Percentiles rank a stretch among this genome's conserved stretches.
phyloP scores from a whole-genome alignment of 2,888 invertebrate genomes.

The Dicranocentrus wangi region DNA sequence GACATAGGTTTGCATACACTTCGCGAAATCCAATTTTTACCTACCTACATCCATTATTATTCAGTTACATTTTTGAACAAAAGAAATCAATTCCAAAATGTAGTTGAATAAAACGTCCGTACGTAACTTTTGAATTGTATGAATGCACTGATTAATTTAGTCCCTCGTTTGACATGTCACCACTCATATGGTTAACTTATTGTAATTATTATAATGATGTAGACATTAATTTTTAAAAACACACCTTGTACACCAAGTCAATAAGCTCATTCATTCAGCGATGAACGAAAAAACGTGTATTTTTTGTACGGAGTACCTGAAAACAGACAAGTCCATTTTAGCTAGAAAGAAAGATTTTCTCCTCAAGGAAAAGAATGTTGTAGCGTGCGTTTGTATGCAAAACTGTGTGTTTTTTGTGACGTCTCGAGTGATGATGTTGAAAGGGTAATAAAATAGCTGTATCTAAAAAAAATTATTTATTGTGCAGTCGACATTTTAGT shows the following conservation, averaged over 20 bases:
- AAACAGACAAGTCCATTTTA: constrained; percentile 47
- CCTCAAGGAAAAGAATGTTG: no score
- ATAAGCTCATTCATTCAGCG: constrained; percentile 22
- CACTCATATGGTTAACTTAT: no score
- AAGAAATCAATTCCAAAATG: neutral
- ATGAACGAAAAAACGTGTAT: constrained; percentile 59
- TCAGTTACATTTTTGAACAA: no score
- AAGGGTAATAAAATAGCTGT: neutral
- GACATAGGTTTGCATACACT: no score
- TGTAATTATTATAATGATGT: no score
- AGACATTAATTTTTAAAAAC: no score
- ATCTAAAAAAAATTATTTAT: neutral
- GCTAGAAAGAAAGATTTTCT: neutral
- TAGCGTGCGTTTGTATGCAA: neutral
- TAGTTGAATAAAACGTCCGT: neutral
- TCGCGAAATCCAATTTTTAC: no score
- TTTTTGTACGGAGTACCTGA: constrained; percentile 71
- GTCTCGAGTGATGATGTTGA: neutral
- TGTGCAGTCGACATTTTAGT: neutral
- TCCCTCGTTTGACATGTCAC: no score
- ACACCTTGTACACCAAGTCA: neutral
- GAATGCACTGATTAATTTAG: neutral
- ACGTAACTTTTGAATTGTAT: neutral
- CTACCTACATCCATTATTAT: no score
- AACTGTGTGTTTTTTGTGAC: no score